Base-by-base conservation (phyloP, 2,797 vertebrate genomes). In the Gorsachius magnificus region DNA sequence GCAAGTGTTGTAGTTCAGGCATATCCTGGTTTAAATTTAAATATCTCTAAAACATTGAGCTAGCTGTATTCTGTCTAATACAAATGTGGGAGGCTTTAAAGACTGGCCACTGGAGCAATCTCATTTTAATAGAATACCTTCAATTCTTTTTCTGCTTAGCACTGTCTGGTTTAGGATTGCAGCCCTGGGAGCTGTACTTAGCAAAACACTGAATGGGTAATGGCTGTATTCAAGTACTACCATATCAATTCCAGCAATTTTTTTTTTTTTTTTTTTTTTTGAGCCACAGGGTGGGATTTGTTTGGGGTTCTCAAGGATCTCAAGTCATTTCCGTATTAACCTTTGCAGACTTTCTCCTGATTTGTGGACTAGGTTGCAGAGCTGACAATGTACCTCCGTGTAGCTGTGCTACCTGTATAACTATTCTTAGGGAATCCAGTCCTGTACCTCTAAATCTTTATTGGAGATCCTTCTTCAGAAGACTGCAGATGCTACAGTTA, bases 111-210 rank as follows among this genome's bases (percentile, higher is more conserved):
- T 74, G 78, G 83, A 92, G 92, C 75, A 92, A 77, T 79, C 70
- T 87, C 63, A 64, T 90, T 96, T 83, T 89, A 78, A 77, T 38
- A 87, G 66, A 84, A 92, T 57, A 45, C 68, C 26, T 89, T 50
- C 60, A 57, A 28, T 83, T 89, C 71, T 85, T 71, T 87, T 86
- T 83, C 65, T 90, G 82, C 75, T 95, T 85, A 77, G 51, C 68
- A 12, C 38, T 83, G 75, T 60, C 90, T 91, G 61, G 5, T 95
- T 88, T 45, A 65, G 90, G 66, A 91, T 86, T 81, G 77, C 58
- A 94, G 65, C 72, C 58, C 65, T 81, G 84, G 94, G 92, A 95
- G 58, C 56, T 61, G 43, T 43, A 20, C 36, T 78, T 89, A 64
- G 76, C 25, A 53, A 87, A 68, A 60, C 35, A 35, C 8, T 28